These are phyloP conservation scores for Drosophila elegans DNA, from an alignment of 1,140 invertebrate species.

Conservation along the genomic window DNA sequence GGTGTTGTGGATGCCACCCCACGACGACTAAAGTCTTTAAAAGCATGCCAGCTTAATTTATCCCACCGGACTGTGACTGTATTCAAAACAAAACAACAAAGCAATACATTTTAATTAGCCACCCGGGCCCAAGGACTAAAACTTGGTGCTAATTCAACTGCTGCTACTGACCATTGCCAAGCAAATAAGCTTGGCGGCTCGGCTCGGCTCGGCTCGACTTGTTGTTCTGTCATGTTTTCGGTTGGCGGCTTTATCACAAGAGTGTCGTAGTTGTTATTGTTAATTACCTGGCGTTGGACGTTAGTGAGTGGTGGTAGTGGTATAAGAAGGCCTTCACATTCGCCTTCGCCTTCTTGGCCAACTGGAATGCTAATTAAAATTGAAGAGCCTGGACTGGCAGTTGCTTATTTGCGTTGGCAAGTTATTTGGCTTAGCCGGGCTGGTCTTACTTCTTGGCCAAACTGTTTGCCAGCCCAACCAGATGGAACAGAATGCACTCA, in stretches of 20 bases:
- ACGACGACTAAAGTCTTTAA: slow-evolving; percentile 22
- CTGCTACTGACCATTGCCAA: slow-evolving; percentile 44
- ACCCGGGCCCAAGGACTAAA: slow-evolving; percentile 26
- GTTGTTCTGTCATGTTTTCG: slow-evolving; percentile 60
- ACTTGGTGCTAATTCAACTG: slow-evolving; percentile 49
- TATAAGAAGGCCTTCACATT: slow-evolving; percentile 9
- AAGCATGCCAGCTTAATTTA: slow-evolving; percentile 48
- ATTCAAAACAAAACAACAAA: slow-evolving; percentile 23
- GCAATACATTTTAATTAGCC: slow-evolving; percentile 71
- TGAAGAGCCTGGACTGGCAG: slow-evolving; percentile 14
- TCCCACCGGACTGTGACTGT: slow-evolving; percentile 31
- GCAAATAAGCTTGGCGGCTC: slow-evolving; percentile 47
- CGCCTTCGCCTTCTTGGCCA: no score
- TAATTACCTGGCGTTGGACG: slow-evolving; percentile 54
- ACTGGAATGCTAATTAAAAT: slow-evolving; percentile 49
- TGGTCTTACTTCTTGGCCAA: slow-evolving; percentile 9
- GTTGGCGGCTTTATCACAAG: slow-evolving; percentile 36
- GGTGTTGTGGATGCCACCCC: slow-evolving; percentile 39
- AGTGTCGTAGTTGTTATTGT: slow-evolving; percentile 62
- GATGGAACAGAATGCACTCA: slow-evolving; percentile 35
- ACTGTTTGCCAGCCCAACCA: slow-evolving; percentile 30
- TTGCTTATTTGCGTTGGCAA: slow-evolving; percentile 29
- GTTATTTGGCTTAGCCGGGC: slow-evolving; percentile 24
- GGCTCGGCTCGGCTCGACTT: background rate
- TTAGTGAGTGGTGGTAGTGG: slow-evolving; percentile 18